A percentile compares a stretch with the other conserved stretches of the same genome.
phyloP scores from a whole-genome alignment of 2,888 invertebrate species.

The Diploptera punctata region DNA sequence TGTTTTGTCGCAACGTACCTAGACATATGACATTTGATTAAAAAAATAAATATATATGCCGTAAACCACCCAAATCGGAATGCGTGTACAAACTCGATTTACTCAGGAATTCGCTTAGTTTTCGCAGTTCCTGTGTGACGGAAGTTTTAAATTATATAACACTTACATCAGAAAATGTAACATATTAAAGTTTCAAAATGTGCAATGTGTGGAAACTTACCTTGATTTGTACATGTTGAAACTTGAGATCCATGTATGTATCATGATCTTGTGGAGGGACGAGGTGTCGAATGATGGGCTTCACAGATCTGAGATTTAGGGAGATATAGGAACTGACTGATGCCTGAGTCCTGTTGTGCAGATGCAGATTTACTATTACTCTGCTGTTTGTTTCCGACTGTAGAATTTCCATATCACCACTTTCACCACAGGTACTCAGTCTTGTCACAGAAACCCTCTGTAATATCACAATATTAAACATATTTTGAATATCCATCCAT shows the following conservation, averaged over 20 bases:
- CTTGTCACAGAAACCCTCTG: slow-evolving; percentile 39
- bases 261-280: not conserved
- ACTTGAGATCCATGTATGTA: not conserved
- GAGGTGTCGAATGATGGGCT: slow-evolving; percentile 6
- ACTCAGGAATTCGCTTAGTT: too few relatives aligned
- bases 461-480: not conserved
- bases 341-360: slow-evolving; percentile 28
- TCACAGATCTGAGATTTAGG: slow-evolving; percentile 26
- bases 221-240: not conserved
- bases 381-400: slow-evolving; percentile 33
- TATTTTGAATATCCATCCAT: too few relatives aligned
- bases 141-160: too few relatives aligned
- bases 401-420: slow-evolving; percentile 35
- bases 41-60: too few relatives aligned
- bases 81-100: too few relatives aligned
- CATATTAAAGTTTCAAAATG: too few relatives aligned
- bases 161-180: too few relatives aligned
- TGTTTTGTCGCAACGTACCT: too few relatives aligned
- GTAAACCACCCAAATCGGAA: too few relatives aligned
- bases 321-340: slow-evolving; percentile 35
- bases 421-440: slow-evolving; percentile 39
- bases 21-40: too few relatives aligned
- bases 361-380: slow-evolving; percentile 32
- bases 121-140: too few relatives aligned
- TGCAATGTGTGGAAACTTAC: too few relatives aligned